phyloP scores from a whole-genome alignment of 2,797 vertebrate species.

The Sebastiscus tertius region DNA sequence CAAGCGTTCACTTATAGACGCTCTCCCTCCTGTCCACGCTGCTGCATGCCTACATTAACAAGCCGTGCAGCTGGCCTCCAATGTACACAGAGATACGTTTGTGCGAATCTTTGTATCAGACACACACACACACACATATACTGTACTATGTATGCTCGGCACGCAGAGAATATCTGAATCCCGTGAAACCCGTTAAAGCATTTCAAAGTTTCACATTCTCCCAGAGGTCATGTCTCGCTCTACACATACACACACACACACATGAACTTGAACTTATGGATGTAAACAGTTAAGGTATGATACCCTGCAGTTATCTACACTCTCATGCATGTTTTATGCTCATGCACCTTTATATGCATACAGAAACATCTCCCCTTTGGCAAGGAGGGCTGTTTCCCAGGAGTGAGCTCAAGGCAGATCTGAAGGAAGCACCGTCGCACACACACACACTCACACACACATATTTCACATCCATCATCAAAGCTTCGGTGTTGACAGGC shows the following conservation, averaged over 20 bases:
- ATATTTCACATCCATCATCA: constrained; percentile 54
- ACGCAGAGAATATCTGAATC: neutral
- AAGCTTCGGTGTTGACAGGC: constrained; percentile 59
- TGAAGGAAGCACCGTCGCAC: constrained; percentile 26
- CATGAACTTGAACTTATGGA: neutral
- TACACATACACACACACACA: neutral
- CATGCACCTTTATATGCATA: neutral
- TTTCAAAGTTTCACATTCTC: constrained; percentile 9
- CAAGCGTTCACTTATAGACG: neutral
- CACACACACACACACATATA: neutral
- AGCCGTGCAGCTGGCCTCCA: neutral
- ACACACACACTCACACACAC: constrained; percentile 3
- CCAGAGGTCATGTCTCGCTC: neutral
- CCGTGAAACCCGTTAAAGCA: constrained; percentile 7
- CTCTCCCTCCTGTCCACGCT: neutral
- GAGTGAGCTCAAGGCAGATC: constrained; percentile 38
- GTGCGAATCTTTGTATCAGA: neutral
- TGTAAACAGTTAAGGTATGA: neutral
- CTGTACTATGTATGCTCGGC: neutral
- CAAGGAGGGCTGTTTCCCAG: constrained; percentile 34
- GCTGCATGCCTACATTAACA: constrained; percentile 33
- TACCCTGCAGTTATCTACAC: neutral
- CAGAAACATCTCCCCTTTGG: neutral
- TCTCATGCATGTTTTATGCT: neutral
- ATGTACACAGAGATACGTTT: neutral